Evolutionary conservation across 2,797 vertebrate species (phyloP), one percentile per base, ranked within the genome.

Genomic region (Cygnus olor): DNA sequence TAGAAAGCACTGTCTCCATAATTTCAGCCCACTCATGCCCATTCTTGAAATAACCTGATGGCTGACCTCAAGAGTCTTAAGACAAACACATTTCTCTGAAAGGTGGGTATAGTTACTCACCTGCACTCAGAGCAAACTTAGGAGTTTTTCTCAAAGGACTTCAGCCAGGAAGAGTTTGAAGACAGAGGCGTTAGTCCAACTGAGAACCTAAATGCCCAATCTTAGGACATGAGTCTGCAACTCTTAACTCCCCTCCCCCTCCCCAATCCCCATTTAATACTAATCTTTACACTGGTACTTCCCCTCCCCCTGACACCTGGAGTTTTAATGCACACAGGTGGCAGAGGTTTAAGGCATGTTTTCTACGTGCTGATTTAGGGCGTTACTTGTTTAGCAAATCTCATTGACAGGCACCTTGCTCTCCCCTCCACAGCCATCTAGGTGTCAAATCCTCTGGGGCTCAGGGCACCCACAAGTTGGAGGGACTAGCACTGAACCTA

Each of bases 391-490:
- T 83, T 47, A 76, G 19, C 22, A 65, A 30, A 32, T 58, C 42
- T 80, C 60, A 19, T 1, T 34, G 34, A 17, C 27, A 28, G 56
- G 11, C 10, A 22, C 32, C 19, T 89, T 3, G 0, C 1, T 56
- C 11, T 84, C 25, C 28, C 21, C 7, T 25, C 22, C 28, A 19
- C 5, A 0, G 1, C 65, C 21, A 24, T 10, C 1, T 3, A 32
- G 34, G 22, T 34, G 32, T 40, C 36, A 27, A 89, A 57, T 61
- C 2, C 32, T 2, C 6, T 0, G 0, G 6, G 22, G 10, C 63
- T 56, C 25, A 44, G 61, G 36, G 18, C 24, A 54, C 20, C 44
- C 19, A 27, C 11, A 70, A 13, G 7, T 8, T 24, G 8, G 30
- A 49, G 17, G 47, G 28, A 18, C 11, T 61, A 38, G 64, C 1